Conservation (phyloP, 2,888 invertebrate genomes). For the Morpho achilles region DNA sequence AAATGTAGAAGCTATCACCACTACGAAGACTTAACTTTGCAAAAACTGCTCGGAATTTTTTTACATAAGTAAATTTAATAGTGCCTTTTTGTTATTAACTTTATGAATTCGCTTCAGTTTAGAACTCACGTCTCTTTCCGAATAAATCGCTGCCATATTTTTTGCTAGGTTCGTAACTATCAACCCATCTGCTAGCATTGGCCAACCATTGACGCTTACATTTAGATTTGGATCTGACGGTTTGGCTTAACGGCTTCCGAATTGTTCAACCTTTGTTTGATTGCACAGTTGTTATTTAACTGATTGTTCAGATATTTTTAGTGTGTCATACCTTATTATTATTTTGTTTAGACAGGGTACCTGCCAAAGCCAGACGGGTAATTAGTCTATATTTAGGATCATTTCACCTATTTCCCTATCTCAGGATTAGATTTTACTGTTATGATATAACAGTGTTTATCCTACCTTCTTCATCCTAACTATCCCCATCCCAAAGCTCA, state of each 20-base stretch:
- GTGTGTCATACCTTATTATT: not conserved
- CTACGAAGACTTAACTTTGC: no score
- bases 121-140: constrained; percentile 30
- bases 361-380: no score
- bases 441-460: no score
- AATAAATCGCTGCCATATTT: constrained; percentile 58
- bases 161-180: constrained; percentile 45
- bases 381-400: no score
- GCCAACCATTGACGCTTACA: constrained; percentile 38
- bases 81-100: not conserved
- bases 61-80: no score
- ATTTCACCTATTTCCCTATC: no score
- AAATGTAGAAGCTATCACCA: no score
- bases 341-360: not conserved
- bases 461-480: no score
- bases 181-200: constrained; percentile 43
- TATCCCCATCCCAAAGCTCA: no score
- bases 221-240: constrained; percentile 42
- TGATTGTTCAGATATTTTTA: not conserved
- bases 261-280: constrained; percentile 33
- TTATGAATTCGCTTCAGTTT: not conserved
- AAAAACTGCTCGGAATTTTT: no score
- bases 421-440: no score
- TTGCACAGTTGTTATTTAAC: constrained; percentile 36
- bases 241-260: constrained; percentile 32